These are phyloP conservation scores for Astatoreochromis straeleni DNA, from an alignment of 2,113 vertebrate genomes.

Conservation along the genomic window DNA sequence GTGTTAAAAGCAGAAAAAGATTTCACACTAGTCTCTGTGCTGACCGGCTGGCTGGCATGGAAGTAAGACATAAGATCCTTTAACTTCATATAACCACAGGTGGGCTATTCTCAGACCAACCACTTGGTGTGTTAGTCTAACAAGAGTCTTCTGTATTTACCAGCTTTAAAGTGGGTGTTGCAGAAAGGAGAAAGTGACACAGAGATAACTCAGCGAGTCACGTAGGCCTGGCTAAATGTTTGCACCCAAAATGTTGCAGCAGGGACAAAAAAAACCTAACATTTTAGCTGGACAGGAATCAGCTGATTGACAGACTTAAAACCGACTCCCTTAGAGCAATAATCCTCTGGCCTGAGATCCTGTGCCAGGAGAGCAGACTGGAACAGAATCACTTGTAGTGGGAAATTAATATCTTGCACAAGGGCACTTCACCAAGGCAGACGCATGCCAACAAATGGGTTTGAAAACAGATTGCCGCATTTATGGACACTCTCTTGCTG, in stretches of 20 bases:
- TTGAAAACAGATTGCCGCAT: background rate
- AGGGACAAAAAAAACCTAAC: background rate
- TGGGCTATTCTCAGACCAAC: conserved; percentile 1
- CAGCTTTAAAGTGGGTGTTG: conserved; percentile 51
- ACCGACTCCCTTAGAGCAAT: background rate
- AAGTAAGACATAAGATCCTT: conserved; percentile 19
- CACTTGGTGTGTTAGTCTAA: conserved; percentile 5
- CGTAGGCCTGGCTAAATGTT: conserved; percentile 5
- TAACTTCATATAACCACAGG: conserved; percentile 1
- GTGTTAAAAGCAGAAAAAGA: conserved; percentile 5
- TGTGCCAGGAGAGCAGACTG: background rate
- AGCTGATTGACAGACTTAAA: background rate
- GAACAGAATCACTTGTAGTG: background rate
- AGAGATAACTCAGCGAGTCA: conserved; percentile 44
- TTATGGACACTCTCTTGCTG: background rate
- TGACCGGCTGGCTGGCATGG: background rate
- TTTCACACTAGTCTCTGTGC: background rate
- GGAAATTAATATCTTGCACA: background rate
- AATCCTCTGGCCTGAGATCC: background rate
- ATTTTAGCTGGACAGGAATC: background rate
- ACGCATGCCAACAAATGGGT: background rate
- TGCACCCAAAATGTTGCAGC: background rate
- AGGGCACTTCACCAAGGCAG: background rate
- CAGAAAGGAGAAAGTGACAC: conserved; percentile 33
- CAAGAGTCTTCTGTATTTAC: conserved; percentile 16